These are phyloP conservation scores for Tribolium madens DNA, from an alignment of 1,140 invertebrate species.

Conservation along the genomic window DNA sequence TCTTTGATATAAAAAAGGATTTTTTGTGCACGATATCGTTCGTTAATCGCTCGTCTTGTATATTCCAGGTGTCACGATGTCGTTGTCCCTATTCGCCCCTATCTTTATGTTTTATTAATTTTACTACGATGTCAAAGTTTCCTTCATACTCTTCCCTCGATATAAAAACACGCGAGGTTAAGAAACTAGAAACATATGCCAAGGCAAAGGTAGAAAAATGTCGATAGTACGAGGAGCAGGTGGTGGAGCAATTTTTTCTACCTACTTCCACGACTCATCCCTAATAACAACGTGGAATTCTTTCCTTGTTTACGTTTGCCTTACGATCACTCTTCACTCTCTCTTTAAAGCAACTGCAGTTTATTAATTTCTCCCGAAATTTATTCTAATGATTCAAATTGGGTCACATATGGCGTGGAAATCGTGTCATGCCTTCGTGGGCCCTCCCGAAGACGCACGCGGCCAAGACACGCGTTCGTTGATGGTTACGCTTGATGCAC, in stretches of 20 bases:
- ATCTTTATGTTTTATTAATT: conserved; percentile 43
- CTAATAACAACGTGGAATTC: background rate
- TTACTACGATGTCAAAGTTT: conserved; percentile 31
- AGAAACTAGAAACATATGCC: conserved; percentile 42
- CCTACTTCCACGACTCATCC: conserved; percentile 9
- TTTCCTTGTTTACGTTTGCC: background rate
- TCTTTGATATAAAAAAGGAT: background rate
- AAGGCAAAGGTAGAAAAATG: conserved; percentile 30
- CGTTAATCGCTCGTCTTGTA: conserved; percentile 20
- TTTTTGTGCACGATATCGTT: conserved; percentile 21
- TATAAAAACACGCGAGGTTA: conserved; percentile 40
- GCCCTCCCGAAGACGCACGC: conserved; percentile 22
- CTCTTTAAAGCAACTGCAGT: no score
- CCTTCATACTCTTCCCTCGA: conserved; percentile 21
- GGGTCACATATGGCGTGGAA: no score
- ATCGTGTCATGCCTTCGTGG: no score
- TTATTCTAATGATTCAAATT: no score
- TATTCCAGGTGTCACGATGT: conserved; percentile 41
- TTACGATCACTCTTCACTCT: background rate
- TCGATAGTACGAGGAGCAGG: conserved; percentile 28
- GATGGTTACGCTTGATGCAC: conserved; percentile 41
- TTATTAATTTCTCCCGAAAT: no score
- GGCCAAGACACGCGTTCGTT: conserved; percentile 14
- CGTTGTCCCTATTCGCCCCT: conserved; percentile 40
- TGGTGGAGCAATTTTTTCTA: conserved; percentile 28